Base-by-base conservation (phyloP, 2,888 invertebrate genomes). In the Macaria liturata region DNA sequence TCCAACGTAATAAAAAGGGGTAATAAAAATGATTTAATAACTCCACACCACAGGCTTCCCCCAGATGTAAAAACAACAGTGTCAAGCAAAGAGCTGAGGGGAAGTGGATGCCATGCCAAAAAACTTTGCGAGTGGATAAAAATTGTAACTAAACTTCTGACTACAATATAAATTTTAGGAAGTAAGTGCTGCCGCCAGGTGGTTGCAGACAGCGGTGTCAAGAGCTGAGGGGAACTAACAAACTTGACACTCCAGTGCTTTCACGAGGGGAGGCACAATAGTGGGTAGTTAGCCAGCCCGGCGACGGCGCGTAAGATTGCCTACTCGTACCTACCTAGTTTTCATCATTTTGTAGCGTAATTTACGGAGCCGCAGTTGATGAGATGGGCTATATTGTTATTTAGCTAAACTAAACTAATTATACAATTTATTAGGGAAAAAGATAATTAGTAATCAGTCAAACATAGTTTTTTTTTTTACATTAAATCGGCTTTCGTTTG, bases 191-290 rank as follows among this genome's bases (percentile, higher is more conserved):
- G 20, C 20, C 20, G 2, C 20, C 20, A 20, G 20, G 20, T 20
- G 20, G 20, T 20, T 20, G 20, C 20, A 20, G 20, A 20, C 20
- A 20, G 1, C 20, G 2, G 20, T 20, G 20, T 20, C 20, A 61
- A 68, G 65, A 59, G 63, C 64, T 62, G 59, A 68, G 65, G 64
- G 62, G 70, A 74, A 72, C 77, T 78, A 77, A 78, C 78, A 72
- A 78, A 78, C 75, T 78, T 78, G 78, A 71, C 76, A 76, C 78
- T 78, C 67, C 65, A 64, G 63, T 55, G 60, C 63, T 53, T 51
- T 43, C 54, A 54, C 52, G 54, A 56, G 59, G 65, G 66, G 69
- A 54, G 65, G 65, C 71, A 75, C 70, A 74, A 74, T 77, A 74
- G 76, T 71, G 75, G 53, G 61, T 60, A 64, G 63, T 62, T 66